Evolutionary conservation across 2,797 vertebrate species (phyloP).

Genomic region (Gallinago stenura): DNA sequence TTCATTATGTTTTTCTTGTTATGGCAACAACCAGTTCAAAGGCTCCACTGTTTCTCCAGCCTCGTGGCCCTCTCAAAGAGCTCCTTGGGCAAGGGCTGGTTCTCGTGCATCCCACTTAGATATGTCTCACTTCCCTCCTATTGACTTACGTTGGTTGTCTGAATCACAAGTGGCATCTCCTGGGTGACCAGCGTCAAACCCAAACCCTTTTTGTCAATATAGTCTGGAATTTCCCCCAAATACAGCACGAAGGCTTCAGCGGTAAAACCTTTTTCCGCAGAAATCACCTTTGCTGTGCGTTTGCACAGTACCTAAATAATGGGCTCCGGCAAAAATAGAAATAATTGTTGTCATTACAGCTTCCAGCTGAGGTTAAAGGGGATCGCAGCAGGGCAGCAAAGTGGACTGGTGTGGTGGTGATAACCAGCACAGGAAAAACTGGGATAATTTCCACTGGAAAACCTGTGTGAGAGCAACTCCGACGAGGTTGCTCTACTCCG

Average conservation of each 20-base stretch:
- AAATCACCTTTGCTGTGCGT: neutral
- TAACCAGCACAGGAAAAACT: neutral
- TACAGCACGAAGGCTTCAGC: neutral
- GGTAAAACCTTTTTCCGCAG: neutral
- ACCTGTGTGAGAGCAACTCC: neutral
- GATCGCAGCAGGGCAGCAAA: neutral
- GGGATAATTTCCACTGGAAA: neutral
- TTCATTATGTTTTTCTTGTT: neutral
- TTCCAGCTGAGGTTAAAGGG: neutral
- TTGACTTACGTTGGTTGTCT: fast-evolving
- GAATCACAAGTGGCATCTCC: neutral
- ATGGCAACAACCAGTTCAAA: neutral
- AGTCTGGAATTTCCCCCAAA: neutral
- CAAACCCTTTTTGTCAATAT: neutral
- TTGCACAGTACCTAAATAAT: neutral
- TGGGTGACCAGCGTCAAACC: neutral
- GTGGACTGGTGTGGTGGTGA: neutral
- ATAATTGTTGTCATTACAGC: neutral
- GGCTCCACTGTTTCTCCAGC: neutral
- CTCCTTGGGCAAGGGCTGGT: neutral
- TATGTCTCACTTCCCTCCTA: neutral
- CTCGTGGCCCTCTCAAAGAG: neutral
- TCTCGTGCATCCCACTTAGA: neutral
- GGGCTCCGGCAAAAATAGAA: neutral
- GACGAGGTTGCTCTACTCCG: neutral